Evolutionary conservation across 2,797 vertebrate species (phyloP).

Genomic region (Gouania willdenowi): DNA sequence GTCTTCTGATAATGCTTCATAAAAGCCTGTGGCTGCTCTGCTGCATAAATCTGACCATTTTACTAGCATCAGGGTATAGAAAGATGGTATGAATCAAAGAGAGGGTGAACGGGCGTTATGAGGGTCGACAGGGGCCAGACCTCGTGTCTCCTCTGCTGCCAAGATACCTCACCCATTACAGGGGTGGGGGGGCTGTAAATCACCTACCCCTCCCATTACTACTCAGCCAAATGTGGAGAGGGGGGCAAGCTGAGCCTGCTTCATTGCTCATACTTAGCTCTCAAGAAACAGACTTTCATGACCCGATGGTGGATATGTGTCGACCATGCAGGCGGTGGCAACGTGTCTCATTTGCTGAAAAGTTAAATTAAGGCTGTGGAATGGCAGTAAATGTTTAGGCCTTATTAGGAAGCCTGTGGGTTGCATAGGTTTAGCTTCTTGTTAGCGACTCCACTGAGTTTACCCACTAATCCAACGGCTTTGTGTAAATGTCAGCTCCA

Average conservation of each 20-base stretch:
- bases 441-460: neutral
- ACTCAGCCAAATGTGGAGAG: conserved; percentile 59
- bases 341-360: conserved; percentile 56
- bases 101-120: conserved; percentile 5
- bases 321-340: conserved; percentile 21
- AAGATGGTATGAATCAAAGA: conserved; percentile 33
- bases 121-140: conserved; percentile 27
- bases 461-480: no score
- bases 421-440: neutral
- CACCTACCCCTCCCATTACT: conserved; percentile 32
- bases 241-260: conserved; percentile 45
- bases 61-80: conserved; percentile 33
- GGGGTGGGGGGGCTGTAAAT: conserved; percentile 52
- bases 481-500: neutral
- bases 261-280: conserved; percentile 23
- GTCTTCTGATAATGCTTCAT: conserved; percentile 28
- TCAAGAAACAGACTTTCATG: conserved; percentile 12
- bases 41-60: conserved; percentile 40
- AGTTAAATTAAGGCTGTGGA: conserved; percentile 55
- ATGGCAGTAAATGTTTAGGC: conserved; percentile 39
- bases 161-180: conserved; percentile 31
- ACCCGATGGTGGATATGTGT: conserved; percentile 32
- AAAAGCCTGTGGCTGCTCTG: conserved; percentile 28
- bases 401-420: conserved; percentile 22
- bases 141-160: conserved; percentile 37